Base-by-base conservation (phyloP, 2,888 invertebrate genomes). In the Nemotelus pantherinus region DNA sequence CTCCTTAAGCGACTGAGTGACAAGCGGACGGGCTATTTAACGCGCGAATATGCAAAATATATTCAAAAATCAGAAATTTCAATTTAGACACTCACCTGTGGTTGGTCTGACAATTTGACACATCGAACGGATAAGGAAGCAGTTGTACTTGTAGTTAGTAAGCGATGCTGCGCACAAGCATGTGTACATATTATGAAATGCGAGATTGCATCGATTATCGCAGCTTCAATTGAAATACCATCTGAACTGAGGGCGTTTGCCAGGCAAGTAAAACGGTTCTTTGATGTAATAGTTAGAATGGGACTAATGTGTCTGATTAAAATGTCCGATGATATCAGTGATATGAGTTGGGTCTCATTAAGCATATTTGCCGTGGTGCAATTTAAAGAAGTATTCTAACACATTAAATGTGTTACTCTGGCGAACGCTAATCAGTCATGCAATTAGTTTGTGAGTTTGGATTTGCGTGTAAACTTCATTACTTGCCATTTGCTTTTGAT, bases 61-160 rank as follows among this genome's bases (percentile, higher is more conserved):
- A n/a, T 65, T 65, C 47, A 2, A 44, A 65, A 45, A 7, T 9
- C 65, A 47, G 47, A 65, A 65, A 45, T n/a, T 44, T 65, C 25
- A 65, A 65, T 65, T 65, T 41, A 9, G 47, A 44, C n/a, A 41
- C 47, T 25, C 39, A 65, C 4, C 65, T 65, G 65, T 47, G 65
- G 65, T 65, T 65, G 65, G 65, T 65, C 65, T 65, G 65, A 65
- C 65, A 65, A 65, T 65, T 65, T 65, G 65, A 65, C 65, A 65
- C 65, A 5, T 65, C 47, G 65, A 41, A 65, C 25, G 65, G 3
- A 65, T n/a, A 47, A 65, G 65, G 47, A 65, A 65, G 47, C 47
- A 9, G 45, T 25, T 44, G 45, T n/a, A 65, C 7, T 39, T 10
- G 44, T n/a, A n/a, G 47, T 43, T 25, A 44, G 4, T 65, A 65